phyloP scores from a whole-genome alignment of 2,888 invertebrate species.

The Raillietiella orientalis region DNA sequence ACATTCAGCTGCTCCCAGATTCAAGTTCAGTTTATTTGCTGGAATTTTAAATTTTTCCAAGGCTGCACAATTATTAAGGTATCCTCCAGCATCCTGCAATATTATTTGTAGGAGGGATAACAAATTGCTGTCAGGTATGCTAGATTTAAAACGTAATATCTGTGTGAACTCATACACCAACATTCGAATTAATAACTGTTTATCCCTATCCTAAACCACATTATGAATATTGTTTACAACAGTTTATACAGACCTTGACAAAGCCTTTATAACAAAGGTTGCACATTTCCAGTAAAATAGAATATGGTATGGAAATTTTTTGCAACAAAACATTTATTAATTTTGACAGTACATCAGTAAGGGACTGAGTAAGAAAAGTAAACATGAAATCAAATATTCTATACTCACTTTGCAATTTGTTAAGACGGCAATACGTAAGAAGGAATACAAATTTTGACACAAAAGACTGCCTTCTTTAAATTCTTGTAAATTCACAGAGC shows the following conservation, averaged over 20 bases:
- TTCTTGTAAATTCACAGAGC: too few species aligned
- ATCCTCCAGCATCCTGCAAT: conserved; percentile 56
- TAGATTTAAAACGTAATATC: conserved; percentile 76
- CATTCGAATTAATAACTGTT: conserved; percentile 59
- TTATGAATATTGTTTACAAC: too few species aligned
- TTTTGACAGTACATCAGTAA: too few species aligned
- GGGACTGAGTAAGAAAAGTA: conserved; percentile 3
- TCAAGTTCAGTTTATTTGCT: conserved; percentile 7
- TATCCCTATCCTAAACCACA: conserved; percentile 64
- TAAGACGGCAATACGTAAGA: conserved; percentile 52
- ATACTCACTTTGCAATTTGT: conserved; percentile 33
- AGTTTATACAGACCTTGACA: conserved; percentile 28
- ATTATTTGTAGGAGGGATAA: conserved; percentile 60
- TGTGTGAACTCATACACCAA: conserved; percentile 80
- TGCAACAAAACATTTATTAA: too few species aligned
- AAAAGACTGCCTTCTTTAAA: conserved; percentile 33
- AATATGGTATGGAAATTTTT: background rate
- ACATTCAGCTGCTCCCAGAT: conserved; percentile 70
- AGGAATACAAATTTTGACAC: conserved; percentile 38
- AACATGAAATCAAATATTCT: background rate
- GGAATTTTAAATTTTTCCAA: conserved; percentile 17
- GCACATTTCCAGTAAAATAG: conserved; percentile 42
- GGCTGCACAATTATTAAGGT: conserved; percentile 38
- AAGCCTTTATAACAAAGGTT: conserved; percentile 66
- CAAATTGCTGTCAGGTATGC: conserved; percentile 76